Conservation (phyloP, 2,888 invertebrate species). For the Halictus ligatus region DNA sequence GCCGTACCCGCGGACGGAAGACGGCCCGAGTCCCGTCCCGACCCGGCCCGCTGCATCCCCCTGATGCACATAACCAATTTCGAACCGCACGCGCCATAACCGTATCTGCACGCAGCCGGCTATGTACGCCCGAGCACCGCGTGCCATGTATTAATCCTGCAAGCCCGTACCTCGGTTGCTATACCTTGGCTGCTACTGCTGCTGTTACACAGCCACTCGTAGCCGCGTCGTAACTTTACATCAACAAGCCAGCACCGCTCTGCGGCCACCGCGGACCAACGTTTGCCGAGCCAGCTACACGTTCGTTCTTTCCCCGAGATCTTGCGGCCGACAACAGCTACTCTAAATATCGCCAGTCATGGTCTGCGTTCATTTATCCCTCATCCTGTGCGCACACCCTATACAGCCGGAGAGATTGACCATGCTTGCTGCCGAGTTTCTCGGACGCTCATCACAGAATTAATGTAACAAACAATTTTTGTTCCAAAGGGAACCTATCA, state of each 20-base stretch:
- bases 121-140: constrained; percentile 42
- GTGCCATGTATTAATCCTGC: constrained; percentile 57
- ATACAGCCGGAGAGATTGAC: not conserved
- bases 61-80: constrained; percentile 69
- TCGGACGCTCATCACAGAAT: not conserved
- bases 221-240: constrained; percentile 52
- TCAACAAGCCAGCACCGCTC: constrained; percentile 25
- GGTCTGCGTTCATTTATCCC: constrained; percentile 19
- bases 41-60: constrained; percentile 47
- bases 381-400: not conserved
- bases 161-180: not conserved
- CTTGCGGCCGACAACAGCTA: constrained; percentile 30
- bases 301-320: constrained; percentile 1
- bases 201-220: constrained; percentile 7
- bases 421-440: not conserved
- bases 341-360: constrained; percentile 21
- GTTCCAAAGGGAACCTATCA: too few species aligned
- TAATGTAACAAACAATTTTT: not conserved
- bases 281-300: constrained; percentile 9
- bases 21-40: constrained; percentile 3
- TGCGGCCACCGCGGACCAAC: not conserved
- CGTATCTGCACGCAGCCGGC: constrained; percentile 65
- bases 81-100: constrained; percentile 69
- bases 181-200: not conserved
- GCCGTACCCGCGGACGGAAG: constrained; percentile 50